Conservation (phyloP, 2,113 vertebrate genomes). For the Platysteira castanea region DNA sequence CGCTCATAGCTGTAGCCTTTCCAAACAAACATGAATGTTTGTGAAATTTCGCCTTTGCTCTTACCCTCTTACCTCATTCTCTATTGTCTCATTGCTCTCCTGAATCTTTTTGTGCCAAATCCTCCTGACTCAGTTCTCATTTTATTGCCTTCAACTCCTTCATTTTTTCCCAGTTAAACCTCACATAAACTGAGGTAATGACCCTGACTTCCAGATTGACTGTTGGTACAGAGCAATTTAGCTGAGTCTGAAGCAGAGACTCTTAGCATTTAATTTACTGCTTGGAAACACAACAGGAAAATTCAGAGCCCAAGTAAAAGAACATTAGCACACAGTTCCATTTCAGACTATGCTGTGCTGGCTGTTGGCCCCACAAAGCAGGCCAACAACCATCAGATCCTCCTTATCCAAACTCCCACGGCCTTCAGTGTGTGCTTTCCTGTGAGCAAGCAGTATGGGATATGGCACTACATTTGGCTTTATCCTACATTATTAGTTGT, state of each 20-base stretch:
- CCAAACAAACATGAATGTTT: neutral
- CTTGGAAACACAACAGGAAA: slow-evolving; percentile 15
- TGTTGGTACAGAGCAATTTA: neutral
- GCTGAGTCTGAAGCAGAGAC: neutral
- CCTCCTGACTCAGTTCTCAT: neutral
- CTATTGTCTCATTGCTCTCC: neutral
- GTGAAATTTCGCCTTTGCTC: neutral
- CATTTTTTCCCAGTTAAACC: neutral
- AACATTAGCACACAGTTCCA: neutral
- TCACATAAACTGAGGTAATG: neutral
- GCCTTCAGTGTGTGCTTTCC: neutral
- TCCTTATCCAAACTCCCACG: neutral
- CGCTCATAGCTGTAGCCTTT: slow-evolving; percentile 93
- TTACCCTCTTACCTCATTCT: neutral
- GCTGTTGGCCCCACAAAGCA: neutral
- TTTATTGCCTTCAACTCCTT: neutral
- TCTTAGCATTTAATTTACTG: neutral
- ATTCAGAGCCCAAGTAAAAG: slow-evolving; percentile 14
- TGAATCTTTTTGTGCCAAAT: neutral
- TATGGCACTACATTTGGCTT: neutral
- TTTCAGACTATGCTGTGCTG: neutral
- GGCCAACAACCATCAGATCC: neutral
- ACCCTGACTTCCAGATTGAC: neutral
- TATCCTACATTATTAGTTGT: neutral
- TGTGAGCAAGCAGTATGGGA: neutral